Evolutionary conservation across 2,888 invertebrate genomes (phyloP).

Genomic region (Nowickia ferox): DNA sequence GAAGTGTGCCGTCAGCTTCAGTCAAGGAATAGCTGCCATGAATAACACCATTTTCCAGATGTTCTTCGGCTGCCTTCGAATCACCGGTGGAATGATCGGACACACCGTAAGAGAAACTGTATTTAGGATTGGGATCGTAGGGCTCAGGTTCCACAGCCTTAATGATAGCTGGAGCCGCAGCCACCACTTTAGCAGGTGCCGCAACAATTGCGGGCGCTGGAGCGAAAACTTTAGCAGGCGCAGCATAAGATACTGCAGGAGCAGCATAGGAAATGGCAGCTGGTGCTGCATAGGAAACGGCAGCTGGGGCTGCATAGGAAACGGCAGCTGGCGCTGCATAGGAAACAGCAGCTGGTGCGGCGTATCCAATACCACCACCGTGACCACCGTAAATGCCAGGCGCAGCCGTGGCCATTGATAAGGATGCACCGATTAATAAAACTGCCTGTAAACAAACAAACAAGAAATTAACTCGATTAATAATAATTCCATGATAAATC

Average conservation of each 20-base stretch:
- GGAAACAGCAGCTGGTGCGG: constrained; percentile 74
- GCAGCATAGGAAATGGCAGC: constrained; percentile 74
- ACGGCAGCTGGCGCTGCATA: constrained; percentile 70
- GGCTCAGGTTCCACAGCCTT: constrained; percentile 79
- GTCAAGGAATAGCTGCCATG: constrained; percentile 87
- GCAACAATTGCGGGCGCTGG: constrained; percentile 70
- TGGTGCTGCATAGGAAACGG: constrained; percentile 74
- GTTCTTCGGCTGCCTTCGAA: constrained; percentile 84
- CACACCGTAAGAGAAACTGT: constrained; percentile 88
- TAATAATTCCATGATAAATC: constrained; percentile 7
- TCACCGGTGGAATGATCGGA: constrained; percentile 87
- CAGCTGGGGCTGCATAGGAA: constrained; percentile 71
- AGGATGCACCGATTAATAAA: constrained; percentile 78
- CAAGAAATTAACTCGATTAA: background rate
- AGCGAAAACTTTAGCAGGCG: constrained; percentile 71
- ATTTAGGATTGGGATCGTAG: constrained; percentile 84
- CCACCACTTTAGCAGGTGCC: constrained; percentile 74
- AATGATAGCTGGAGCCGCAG: constrained; percentile 78
- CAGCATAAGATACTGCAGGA: constrained; percentile 72
- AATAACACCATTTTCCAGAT: constrained; percentile 86
- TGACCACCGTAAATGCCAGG: constrained; percentile 73
- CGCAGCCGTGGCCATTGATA: constrained; percentile 77
- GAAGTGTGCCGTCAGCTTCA: constrained; percentile 87
- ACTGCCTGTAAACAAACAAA: constrained; percentile 75
- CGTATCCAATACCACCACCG: constrained; percentile 63